phyloP scores from a whole-genome alignment of 1,140 invertebrate species.

The Camponotus floridanus region DNA sequence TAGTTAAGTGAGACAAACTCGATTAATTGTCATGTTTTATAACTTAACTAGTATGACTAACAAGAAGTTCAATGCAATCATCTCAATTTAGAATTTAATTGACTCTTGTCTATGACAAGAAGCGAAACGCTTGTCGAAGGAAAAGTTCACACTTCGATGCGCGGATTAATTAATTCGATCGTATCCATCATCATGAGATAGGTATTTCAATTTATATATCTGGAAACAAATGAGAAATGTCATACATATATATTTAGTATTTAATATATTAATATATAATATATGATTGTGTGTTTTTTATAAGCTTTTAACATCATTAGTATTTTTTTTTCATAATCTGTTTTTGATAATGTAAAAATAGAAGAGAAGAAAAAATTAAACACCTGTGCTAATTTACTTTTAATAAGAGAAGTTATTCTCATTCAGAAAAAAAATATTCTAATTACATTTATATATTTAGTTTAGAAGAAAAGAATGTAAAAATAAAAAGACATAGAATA shows the following conservation, averaged over 20 bases:
- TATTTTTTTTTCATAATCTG: conserved; percentile 17
- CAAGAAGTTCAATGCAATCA: conserved; percentile 23
- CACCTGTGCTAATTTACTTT: background rate
- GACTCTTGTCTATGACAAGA: conserved; percentile 28
- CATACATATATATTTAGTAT: no score
- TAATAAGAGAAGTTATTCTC: background rate
- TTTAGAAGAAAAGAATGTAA: no score
- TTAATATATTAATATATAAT: background rate
- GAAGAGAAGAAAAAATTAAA: background rate
- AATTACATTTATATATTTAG: background rate
- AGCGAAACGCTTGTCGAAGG: background rate
- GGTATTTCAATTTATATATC: background rate
- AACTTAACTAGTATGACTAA: conserved; percentile 40
- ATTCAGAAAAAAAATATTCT: background rate
- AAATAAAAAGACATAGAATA: no score
- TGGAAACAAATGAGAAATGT: conserved; percentile 13
- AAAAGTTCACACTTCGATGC: background rate
- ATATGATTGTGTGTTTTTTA: background rate
- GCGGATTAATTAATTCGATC: conserved; percentile 36
- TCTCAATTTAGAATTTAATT: conserved; percentile 63
- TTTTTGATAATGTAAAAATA: background rate
- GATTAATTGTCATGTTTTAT: conserved; percentile 26
- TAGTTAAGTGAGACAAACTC: conserved; percentile 42
- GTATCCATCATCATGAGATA: background rate
- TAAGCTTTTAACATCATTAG: background rate